Percentiles rank a stretch among this genome's conserved stretches.
Conservation (phyloP, 35 echinoderm and acorn worm species). For the Diadema setosum region DNA sequence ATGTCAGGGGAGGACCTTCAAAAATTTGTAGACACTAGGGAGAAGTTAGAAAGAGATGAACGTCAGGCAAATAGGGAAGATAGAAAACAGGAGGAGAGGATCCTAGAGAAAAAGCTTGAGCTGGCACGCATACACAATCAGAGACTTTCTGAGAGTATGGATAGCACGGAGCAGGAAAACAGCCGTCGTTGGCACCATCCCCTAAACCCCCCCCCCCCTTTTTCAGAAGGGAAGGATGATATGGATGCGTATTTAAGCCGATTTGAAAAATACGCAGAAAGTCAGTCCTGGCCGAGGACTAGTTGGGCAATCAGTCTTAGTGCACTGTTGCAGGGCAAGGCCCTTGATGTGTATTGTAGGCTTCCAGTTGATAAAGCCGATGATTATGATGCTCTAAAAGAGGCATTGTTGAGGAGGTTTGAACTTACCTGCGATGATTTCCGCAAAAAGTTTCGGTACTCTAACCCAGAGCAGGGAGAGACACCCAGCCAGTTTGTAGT, state of each 20-base stretch:
- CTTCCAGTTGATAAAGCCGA: slow-evolving; percentile 15
- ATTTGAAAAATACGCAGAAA: slow-evolving; percentile 56
- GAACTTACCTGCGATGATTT: slow-evolving; percentile 42
- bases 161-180: too few species aligned
- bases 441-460: not conserved
- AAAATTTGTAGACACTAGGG: too few species aligned
- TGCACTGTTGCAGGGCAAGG: slow-evolving; percentile 56
- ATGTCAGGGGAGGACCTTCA: too few species aligned
- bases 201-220: too few species aligned
- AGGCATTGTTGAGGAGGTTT: slow-evolving; percentile 44
- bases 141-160: too few species aligned
- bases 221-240: slow-evolving; percentile 56
- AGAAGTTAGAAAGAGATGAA: too few species aligned
- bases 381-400: slow-evolving; percentile 63
- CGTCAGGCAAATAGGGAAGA: too few species aligned
- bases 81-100: too few species aligned
- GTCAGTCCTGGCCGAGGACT: slow-evolving; percentile 18
- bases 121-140: too few species aligned
- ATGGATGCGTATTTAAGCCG: slow-evolving; percentile 70
- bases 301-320: slow-evolving; percentile 48
- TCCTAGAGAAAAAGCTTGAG: too few species aligned
- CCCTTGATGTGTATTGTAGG: slow-evolving; percentile 27
- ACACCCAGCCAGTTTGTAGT: slow-evolving; percentile 29
- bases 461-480: slow-evolving; percentile 11
- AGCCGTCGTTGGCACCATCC: too few species aligned